Base-by-base conservation (phyloP, 2,888 invertebrate genomes). In the Tipula confusa region DNA sequence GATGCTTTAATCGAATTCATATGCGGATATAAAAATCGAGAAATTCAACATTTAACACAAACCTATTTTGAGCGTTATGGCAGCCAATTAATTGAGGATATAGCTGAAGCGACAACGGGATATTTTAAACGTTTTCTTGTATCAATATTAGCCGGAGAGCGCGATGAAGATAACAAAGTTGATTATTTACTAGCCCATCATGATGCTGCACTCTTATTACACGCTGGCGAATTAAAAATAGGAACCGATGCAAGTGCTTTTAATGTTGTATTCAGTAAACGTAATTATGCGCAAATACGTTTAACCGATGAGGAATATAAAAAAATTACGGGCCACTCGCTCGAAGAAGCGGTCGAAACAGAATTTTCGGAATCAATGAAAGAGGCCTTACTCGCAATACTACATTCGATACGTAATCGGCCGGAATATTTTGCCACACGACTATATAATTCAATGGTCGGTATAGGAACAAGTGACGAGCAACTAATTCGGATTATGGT, bases 181-280 rank as follows among this genome's bases (percentile, higher is more conserved):
- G 94, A 98, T 89, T 92, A 91, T 64, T 91, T 91, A 6, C 91
- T 90, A 85, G 98, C 98, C 24, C 91, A 94, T 85, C 92, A 93
- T 86, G 97, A 98, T 90, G 97, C 97, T 11, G 93, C 94, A 88
- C 93, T 93, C 87, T 90, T 96, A 86, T 91, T 96, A 9, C 92
- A 93, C 90, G 96, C 96, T 84, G 96, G 95, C 92, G 89, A 91
- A 87, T 86, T 88, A 28, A 88, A 88, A 82, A 88, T 95, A 83
- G 96, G 97, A 83, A 97, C 97, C 0, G 96, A 97, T 88, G 97
- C 97, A 89, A 95, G 95, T 0, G 92, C 92, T 83, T 97, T 98
- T 90, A 96, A 97, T 89, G 93, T 93, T 85, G 93, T 97, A 83
- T 91, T 98, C 81, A 95, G 95, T 86, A 94, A 95, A 84, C 93